These are phyloP conservation scores for Phasianus colchicus DNA, from an alignment of 2,113 vertebrate species.

Conservation along the genomic window DNA sequence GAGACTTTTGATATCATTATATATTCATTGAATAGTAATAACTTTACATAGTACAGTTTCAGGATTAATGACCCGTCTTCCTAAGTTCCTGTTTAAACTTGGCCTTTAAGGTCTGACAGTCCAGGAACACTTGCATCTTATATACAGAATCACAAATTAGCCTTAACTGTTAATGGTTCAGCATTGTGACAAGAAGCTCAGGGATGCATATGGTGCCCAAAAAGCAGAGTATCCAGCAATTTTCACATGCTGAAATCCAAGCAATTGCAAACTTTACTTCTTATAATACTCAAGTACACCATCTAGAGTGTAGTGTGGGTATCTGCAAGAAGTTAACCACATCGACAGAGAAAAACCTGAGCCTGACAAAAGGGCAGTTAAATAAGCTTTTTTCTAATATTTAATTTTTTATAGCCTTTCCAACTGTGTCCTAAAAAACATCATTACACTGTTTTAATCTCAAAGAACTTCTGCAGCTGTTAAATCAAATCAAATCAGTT, in stretches of 20 bases:
- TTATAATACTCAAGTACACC: not conserved
- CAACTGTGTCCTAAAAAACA: not conserved
- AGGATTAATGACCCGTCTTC: not conserved
- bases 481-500: not conserved
- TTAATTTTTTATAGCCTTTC: not conserved
- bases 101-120: not conserved
- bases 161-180: not conserved
- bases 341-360: not conserved
- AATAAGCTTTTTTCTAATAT: not conserved
- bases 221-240: not conserved
- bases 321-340: not conserved
- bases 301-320: not conserved
- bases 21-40: not conserved
- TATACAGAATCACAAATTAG: not conserved
- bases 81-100: not conserved
- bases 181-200: not conserved
- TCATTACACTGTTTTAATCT: not conserved
- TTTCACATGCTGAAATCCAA: not conserved
- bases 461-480: not conserved
- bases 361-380: not conserved
- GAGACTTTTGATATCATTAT: conserved; percentile 1
- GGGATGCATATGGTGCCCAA: not conserved
- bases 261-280: not conserved
- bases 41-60: not conserved
- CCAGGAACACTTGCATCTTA: not conserved